Percentiles rank a stretch among this genome's conserved stretches.
phyloP scores from a whole-genome alignment of 2,888 invertebrate genomes.

The Diarsia rubi region DNA sequence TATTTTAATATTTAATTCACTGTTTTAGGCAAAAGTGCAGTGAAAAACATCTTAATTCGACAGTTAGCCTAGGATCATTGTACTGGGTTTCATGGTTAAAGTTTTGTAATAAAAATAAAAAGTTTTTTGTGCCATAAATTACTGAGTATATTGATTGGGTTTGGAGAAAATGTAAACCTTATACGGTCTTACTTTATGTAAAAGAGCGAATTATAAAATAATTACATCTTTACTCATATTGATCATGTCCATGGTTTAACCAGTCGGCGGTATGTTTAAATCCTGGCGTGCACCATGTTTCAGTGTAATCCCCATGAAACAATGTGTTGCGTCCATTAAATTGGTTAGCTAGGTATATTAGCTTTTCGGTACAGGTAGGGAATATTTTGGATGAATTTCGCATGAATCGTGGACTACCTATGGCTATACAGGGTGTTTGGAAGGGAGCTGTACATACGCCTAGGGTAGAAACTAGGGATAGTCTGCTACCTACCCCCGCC shows the following conservation, averaged over 20 bases:
- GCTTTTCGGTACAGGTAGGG: neutral
- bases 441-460: no score
- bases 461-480: no score
- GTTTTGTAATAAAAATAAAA: neutral
- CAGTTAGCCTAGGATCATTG: neutral
- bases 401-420: no score
- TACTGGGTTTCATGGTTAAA: neutral
- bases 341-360: neutral
- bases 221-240: neutral
- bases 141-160: neutral
- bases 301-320: constrained; percentile 48
- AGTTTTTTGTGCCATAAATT: neutral
- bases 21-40: neutral
- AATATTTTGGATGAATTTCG: neutral
- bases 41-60: neutral
- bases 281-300: constrained; percentile 33
- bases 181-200: neutral
- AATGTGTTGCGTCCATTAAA: constrained; percentile 36
- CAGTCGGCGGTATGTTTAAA: constrained; percentile 4
- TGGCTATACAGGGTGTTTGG: no score
- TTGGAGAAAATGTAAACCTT: neutral
- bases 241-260: constrained; percentile 5
- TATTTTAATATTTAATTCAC: neutral
- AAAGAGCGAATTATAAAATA: neutral
- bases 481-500: no score